A percentile compares a stretch with the other conserved stretches of the same genome.
phyloP scores from a whole-genome alignment of 2,113 vertebrate genomes.

The Anhinga anhinga region DNA sequence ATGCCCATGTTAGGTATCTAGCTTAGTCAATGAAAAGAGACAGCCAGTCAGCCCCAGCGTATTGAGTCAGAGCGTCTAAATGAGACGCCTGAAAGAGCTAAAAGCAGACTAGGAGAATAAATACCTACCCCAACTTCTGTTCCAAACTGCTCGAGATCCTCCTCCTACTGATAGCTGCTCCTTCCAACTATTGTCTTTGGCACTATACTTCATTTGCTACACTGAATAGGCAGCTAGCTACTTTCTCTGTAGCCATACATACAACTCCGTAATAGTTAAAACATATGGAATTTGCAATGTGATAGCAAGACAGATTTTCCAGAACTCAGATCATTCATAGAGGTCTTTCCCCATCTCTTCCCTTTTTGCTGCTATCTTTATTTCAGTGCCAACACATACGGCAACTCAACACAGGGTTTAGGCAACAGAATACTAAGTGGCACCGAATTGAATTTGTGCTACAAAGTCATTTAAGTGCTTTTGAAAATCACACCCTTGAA shows the following conservation, averaged over 20 bases:
- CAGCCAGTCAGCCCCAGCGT: background rate
- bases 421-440: background rate
- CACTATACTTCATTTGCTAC: background rate
- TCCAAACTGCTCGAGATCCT: background rate
- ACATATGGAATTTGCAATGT: background rate
- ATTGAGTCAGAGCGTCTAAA: background rate
- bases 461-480: slow-evolving; percentile 10
- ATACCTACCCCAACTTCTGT: background rate
- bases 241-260: background rate
- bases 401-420: background rate
- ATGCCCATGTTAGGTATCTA: background rate
- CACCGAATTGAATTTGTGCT: background rate
- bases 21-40: background rate
- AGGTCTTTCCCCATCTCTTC: background rate
- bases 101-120: background rate
- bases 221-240: background rate
- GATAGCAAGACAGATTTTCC: background rate
- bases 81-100: background rate
- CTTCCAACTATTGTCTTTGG: slow-evolving; percentile 8
- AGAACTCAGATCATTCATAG: background rate
- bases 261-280: background rate
- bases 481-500: slow-evolving; percentile 28
- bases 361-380: background rate
- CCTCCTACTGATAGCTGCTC: background rate
- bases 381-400: background rate